phyloP scores from a whole-genome alignment of 2,797 vertebrate genomes.

The Phalanger gymnotis region DNA sequence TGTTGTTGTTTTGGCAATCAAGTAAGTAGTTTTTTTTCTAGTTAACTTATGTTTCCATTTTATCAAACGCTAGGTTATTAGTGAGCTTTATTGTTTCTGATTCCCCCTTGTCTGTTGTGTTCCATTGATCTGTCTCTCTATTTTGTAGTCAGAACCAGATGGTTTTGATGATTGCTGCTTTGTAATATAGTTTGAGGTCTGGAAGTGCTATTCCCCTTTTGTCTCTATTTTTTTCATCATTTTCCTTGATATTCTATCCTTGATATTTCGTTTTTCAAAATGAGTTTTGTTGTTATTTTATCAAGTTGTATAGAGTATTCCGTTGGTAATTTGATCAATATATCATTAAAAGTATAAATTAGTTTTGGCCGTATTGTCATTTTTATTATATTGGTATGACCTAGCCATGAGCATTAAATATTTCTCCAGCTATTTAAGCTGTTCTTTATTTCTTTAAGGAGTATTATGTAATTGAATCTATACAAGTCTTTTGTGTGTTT shows the following conservation, averaged over 20 bases:
- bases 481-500: too few species aligned
- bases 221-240: not conserved
- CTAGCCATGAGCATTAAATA: too few species aligned
- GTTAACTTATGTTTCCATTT: not conserved
- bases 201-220: not conserved
- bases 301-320: not conserved
- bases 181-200: not conserved
- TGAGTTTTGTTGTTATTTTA: not conserved
- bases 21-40: not conserved
- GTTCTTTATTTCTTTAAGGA: too few species aligned
- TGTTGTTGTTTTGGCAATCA: too few species aligned
- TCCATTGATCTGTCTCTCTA: too few species aligned
- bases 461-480: too few species aligned
- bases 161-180: not conserved
- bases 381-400: too few species aligned
- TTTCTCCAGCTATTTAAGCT: too few species aligned
- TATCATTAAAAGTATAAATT: not conserved
- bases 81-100: too few species aligned
- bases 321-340: not conserved
- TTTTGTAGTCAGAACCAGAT: too few species aligned
- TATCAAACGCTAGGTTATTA: too few species aligned
- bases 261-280: not conserved
- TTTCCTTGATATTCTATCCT: not conserved
- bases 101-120: too few species aligned
- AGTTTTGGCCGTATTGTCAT: not conserved